Base-by-base conservation (phyloP, 1,140 invertebrate species). In the Argopecten irradians region DNA sequence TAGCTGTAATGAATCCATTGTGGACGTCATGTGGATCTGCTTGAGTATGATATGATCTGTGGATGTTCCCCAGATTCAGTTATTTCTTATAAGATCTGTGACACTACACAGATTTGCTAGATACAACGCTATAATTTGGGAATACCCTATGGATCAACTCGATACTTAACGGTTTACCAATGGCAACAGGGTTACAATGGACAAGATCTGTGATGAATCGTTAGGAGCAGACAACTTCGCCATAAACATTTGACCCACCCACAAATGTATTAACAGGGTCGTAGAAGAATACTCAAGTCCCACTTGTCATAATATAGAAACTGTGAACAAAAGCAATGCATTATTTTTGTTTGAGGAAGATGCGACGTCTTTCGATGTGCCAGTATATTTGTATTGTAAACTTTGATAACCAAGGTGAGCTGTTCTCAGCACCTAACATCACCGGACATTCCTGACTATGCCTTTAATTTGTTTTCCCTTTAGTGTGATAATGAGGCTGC, bases 271-370 rank as follows among this genome's bases (percentile, higher is more conserved):
- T 71, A 28, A 71, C 55, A 71, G 55, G 55, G 55, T 71, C 55
- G 28, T 71, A 28, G 22, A 71, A 71, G 55, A 71, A 71, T 71
- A 71, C 55, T 71, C 55, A 71, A 71, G 55, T 71, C 55, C 55
- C 55, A 71, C 55, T 28, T 71, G 55, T 71, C 55, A 71, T 71
- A 71, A 71, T 71, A n/a, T n/a, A 71, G 22, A 71, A 71, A 71
- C 55, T 28, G 28, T 71, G 55, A 71, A 71, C 55, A 71, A 71
- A 71, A 71, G 55, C 55, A 71, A 71, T 71, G 55, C 55, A 71
- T 71, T 71, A 71, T 71, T 71, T 71, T 71, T 71, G 55, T 71
- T 71, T 71, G 55, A 71, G n/a, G 55, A 71, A 71, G 55, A 71
- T n/a, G n/a, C n/a, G n/a, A n/a, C 22, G 22, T 71, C 1, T 71